Evolutionary conservation across 2,797 vertebrate genomes (phyloP).

Genomic region (Lithobates pipiens): DNA sequence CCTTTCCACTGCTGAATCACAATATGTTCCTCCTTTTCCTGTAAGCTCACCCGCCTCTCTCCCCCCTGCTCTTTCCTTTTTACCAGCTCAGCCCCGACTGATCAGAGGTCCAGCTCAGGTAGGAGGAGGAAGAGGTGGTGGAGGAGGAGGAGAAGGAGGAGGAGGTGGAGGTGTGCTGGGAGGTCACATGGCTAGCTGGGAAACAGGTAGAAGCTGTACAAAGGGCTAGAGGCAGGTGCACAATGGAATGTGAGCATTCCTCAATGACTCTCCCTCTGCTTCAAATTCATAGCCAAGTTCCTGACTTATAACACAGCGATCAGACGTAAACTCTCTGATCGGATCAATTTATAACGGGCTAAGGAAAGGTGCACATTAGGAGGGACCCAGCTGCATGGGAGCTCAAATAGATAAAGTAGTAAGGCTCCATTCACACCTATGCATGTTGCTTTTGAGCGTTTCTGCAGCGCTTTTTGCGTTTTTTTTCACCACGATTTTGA

Average conservation of each 20-base stretch:
- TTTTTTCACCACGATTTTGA: too few species aligned
- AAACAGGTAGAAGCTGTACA: slow-evolving; percentile 41
- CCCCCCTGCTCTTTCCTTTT: slow-evolving; percentile 49
- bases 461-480: too few species aligned
- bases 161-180: slow-evolving; percentile 32
- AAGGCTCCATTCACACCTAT: too few species aligned
- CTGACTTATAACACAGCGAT: background rate
- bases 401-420: too few species aligned
- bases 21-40: slow-evolving; percentile 51
- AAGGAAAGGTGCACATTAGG: too few species aligned
- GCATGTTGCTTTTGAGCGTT: too few species aligned
- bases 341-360: background rate
- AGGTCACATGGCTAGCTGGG: slow-evolving; percentile 63
- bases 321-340: background rate
- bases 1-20: slow-evolving; percentile 38
- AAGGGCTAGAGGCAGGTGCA: slow-evolving; percentile 39
- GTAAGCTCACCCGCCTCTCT: slow-evolving; percentile 40
- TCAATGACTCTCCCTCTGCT: slow-evolving; percentile 9
- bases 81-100: slow-evolving; percentile 57
- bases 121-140: slow-evolving; percentile 52
- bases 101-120: slow-evolving; percentile 46
- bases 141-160: slow-evolving; percentile 33
- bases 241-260: slow-evolving; percentile 7
- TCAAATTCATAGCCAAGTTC: background rate
- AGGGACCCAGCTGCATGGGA: too few species aligned